Evolutionary conservation across 2,113 vertebrate species (phyloP), one percentile per base, ranked within the genome.

Genomic region (Anseranas semipalmata): DNA sequence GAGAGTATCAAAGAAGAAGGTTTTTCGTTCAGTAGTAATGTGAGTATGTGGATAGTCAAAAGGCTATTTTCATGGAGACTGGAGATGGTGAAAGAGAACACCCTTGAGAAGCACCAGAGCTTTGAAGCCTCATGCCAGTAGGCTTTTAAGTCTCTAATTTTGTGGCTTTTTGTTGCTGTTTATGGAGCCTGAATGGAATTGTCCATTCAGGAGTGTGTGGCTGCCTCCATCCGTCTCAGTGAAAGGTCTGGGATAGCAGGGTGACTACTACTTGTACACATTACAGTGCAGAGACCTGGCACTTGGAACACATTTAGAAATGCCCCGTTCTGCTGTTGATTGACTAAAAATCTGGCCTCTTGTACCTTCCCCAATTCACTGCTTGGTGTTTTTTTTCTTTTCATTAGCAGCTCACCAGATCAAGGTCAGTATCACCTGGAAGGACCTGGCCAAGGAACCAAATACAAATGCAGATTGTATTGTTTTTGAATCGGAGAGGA

Each of bases 151-250:
- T 39, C 30, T 63, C 16, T 21, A 0, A 13, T 41, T 20, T 72
- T n/a, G 20, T 22, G 43, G 2, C 20, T 63, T 86, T 75, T 32
- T 56, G 21, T 56, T 43, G 21, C 3, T 45, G 7, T 15, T 63
- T 66, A 50, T 55, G 46, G 50, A 67, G 85, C 46, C 39, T 32
- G 62, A 68, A 27, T 24, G 48, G 22, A 35, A 11, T 77, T 32
- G 11, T 15, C 30, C 9, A 0, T 60, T 85, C 5, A 0, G 1
- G 65, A 53, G 25, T 2, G 9, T 0, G 22, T 32, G 24, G 21
- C 24, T 72, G 43, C 19, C 11, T 9, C 2, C 0, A 3, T 14
- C 10, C 6, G 3, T 41, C 1, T 0, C 19, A 15, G 4, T 1
- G 2, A 12, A 10, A 1, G 2, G 6, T 71, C 58, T 59, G 56